Evolutionary conservation across 1,140 invertebrate species (phyloP).

Genomic region (Eupeodes corollae): DNA sequence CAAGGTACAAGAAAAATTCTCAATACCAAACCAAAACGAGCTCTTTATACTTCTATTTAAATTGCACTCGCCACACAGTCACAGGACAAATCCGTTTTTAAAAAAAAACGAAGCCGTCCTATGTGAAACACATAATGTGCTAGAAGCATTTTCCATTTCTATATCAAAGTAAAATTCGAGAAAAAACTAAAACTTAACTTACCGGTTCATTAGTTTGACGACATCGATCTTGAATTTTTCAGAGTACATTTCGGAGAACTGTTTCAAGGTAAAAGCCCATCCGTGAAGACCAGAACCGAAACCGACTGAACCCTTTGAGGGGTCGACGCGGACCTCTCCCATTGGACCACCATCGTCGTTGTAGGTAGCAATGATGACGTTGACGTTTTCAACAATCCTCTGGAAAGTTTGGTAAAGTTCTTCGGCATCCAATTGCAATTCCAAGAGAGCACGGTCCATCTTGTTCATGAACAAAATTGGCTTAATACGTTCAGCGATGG

Average conservation of each 20-base stretch:
- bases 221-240: slow-evolving; percentile 97
- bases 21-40: background rate
- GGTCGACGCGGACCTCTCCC: slow-evolving; percentile 96
- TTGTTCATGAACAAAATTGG: slow-evolving; percentile 99
- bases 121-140: slow-evolving; percentile 33
- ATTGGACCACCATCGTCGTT: slow-evolving; percentile 94
- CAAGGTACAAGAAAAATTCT: too few relatives aligned
- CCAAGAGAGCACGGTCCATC: slow-evolving; percentile 95
- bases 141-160: slow-evolving; percentile 21
- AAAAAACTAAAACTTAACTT: slow-evolving; percentile 31
- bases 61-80: slow-evolving; percentile 31
- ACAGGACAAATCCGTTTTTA: slow-evolving; percentile 13
- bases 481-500: slow-evolving; percentile 97
- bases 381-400: slow-evolving; percentile 98
- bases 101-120: slow-evolving; percentile 13
- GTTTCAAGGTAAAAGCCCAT: slow-evolving; percentile 99
- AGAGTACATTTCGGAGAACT: slow-evolving; percentile 98
- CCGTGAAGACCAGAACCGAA: slow-evolving; percentile 99
- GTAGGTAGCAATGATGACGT: slow-evolving; percentile 99
- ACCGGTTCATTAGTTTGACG: slow-evolving; percentile 90
- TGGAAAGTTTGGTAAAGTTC: slow-evolving; percentile 99
- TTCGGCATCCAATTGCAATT: slow-evolving; percentile 90
- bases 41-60: slow-evolving; percentile 34
- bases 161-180: too few relatives aligned
- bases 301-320: slow-evolving; percentile 95